These are phyloP conservation scores for Sebastes itinus DNA, from an alignment of 2,797 vertebrate genomes.

Conservation along the genomic window DNA sequence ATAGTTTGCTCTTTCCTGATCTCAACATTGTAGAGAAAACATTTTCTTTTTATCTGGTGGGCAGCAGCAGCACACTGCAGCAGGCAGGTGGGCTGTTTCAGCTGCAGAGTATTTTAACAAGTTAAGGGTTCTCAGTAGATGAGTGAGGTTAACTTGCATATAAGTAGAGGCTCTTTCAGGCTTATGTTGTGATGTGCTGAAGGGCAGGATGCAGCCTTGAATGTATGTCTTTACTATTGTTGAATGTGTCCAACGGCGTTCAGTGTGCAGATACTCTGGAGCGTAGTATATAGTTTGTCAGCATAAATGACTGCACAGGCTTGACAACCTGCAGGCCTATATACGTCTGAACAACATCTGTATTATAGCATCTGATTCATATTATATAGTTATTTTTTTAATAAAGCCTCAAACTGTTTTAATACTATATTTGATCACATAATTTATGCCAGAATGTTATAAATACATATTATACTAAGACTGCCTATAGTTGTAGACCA, in stretches of 20 bases:
- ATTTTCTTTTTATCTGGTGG: not conserved
- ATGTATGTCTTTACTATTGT: conserved; percentile 27
- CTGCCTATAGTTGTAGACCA: not conserved
- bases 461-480: not conserved
- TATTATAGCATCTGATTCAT: not conserved
- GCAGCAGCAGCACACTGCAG: not conserved
- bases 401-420: not conserved
- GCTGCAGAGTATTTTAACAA: not conserved
- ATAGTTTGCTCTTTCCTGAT: not conserved
- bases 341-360: not conserved
- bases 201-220: conserved; percentile 36
- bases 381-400: not conserved
- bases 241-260: conserved; percentile 27
- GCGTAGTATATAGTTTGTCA: conserved; percentile 3
- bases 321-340: not conserved
- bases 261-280: conserved; percentile 9
- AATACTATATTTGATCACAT: not conserved
- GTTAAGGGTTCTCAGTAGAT: conserved; percentile 15
- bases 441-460: not conserved
- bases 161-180: conserved; percentile 1
- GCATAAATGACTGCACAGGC: not conserved
- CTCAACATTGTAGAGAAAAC: not conserved
- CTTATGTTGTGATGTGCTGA: conserved; percentile 14
- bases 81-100: not conserved
- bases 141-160: conserved; percentile 15